Evolutionary conservation across 2,113 vertebrate genomes (phyloP).

Genomic region (Oxygymnocypris stewartii): DNA sequence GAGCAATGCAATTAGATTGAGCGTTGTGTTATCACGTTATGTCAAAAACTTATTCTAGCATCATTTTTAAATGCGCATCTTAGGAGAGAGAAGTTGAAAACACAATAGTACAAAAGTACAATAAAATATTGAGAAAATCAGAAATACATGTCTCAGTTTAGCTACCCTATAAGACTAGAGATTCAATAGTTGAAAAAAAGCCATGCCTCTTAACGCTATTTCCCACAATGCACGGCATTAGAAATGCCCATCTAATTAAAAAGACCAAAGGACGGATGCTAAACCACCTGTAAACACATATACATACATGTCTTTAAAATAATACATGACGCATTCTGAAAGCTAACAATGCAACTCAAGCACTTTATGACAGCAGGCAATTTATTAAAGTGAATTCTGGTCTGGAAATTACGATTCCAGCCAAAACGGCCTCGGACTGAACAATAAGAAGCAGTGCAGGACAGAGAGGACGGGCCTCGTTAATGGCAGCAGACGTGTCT

Average conservation of each 20-base stretch:
- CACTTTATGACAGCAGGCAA: background rate
- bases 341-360: background rate
- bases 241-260: background rate
- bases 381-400: background rate
- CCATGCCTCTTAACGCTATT: background rate
- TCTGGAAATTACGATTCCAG: background rate
- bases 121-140: too few species aligned
- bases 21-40: background rate
- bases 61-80: too few species aligned
- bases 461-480: background rate
- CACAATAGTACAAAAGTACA: background rate
- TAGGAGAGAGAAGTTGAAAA: background rate
- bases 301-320: background rate
- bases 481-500: background rate
- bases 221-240: background rate
- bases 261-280: background rate
- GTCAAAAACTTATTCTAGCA: background rate
- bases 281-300: background rate
- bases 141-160: too few species aligned
- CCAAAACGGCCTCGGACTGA: background rate
- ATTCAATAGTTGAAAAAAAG: background rate
- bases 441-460: background rate
- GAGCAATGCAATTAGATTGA: conserved; percentile 4
- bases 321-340: background rate
- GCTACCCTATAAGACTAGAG: background rate